Evolutionary conservation across 2,797 vertebrate genomes (phyloP), one percentile per base, ranked within the genome.

Genomic region (Pristis pectinata): DNA sequence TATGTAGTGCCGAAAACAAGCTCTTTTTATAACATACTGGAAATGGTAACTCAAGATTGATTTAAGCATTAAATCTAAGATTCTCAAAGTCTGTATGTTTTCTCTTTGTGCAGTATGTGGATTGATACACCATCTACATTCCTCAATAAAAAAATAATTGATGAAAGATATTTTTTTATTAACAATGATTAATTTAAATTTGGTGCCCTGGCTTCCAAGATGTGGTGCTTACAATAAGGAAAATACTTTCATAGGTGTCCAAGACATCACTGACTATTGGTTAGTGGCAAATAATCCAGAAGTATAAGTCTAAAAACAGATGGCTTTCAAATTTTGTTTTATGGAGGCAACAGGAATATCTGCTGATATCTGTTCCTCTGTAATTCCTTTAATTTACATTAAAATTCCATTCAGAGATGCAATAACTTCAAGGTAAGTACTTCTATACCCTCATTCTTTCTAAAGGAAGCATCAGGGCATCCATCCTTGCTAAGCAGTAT

Each of bases 331-430:
- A 94, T 94, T 94, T 72, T 76, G 44, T 76, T 76, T 94, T 22
- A 56, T 94, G 70, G 67, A 24, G 67, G 41, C 61, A 93, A 74
- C 67, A 74, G 24, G 41, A 74, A 17, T 53, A 94, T 94, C 92
- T 94, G 70, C 92, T 94, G 70, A 94, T 76, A 53, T 74, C 67
- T 24, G 49, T 94, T 53, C 41, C 92, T 1, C 67, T 56, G 70
- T 76, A 76, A 76, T 94, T 94, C 17, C 76, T 24, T 30, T 56
- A 76, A 94, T 74, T 94, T 94, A 53, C 92, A 94, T 94, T 76
- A 94, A 94, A 94, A 76, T 93, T 94, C 70, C 44, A 74, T 94
- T 94, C 92, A 76, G 70, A 72, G 41, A 76, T 94, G 92, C 70
- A 76, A 94, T 53, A 94, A 76, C 70, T 19, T 94, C 70, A 76